Evolutionary conservation across 2,113 vertebrate species (phyloP), one percentile per base, ranked within the genome.

Genomic region (Coracopsis vasa): DNA sequence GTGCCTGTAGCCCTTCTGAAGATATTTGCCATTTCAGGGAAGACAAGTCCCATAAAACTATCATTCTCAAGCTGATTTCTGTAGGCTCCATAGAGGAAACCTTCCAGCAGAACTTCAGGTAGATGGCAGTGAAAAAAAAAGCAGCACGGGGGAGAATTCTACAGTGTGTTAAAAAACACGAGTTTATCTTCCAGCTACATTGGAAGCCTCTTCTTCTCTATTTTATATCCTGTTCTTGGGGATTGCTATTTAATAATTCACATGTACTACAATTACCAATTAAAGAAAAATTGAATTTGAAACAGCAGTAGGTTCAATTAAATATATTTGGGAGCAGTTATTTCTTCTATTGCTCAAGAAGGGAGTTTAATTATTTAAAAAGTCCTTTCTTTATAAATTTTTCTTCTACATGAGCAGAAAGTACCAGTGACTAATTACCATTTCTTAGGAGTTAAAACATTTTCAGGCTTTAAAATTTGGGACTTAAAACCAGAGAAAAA

Each of bases 191-290:
- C 64, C 44, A 95, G 89, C 94, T 92, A 45, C 78, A 65, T 88
- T 79, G 72, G 65, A 81, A 96, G 50, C 41, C 47, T 88, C 90
- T 91, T 92, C 53, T 81, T 37, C 53, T 56, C 53, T 92, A 53
- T 91, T 94, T 95, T 74, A 82, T 85, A 87, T 94, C 96, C 84
- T 95, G 35, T 92, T 97, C 86, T 97, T 67, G n/a, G 89, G 96
- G 89, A 97, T 85, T 75, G 24, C 86, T 93, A 33, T 80, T 98
- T 98, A 98, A 97, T 98, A 98, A 97, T 98, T 98, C 94, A 97
- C 80, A 90, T 27, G 35, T 93, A 80, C 54, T 86, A 80, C 87
- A 89, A 86, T 97, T 96, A 97, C 90, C 96, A 98, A 96, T 98
- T 97, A 97, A 97, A 93, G 85, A 96, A 95, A 96, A 97, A 95